Conservation (phyloP, 2,113 vertebrate genomes). For the Pagrus major region DNA sequence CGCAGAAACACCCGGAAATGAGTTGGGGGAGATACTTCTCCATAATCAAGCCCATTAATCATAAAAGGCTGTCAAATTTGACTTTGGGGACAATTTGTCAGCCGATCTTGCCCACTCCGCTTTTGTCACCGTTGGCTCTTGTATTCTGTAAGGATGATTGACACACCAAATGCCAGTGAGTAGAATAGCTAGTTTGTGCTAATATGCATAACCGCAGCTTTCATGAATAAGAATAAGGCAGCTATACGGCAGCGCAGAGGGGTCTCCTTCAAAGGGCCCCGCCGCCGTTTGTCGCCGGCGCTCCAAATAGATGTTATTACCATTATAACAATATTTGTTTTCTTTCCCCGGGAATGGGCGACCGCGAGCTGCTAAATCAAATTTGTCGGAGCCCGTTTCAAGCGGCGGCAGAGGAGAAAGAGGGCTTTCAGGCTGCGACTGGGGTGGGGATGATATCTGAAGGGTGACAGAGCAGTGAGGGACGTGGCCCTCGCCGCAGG, state of each 20-base stretch:
- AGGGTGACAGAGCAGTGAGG: slow-evolving; percentile 69
- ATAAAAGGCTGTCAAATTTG: slow-evolving; percentile 89
- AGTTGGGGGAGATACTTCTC: slow-evolving; percentile 82
- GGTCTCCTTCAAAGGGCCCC: slow-evolving; percentile 78
- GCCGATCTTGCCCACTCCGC: slow-evolving; percentile 76
- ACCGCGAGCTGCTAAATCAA: slow-evolving; percentile 83
- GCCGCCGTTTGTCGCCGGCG: slow-evolving; percentile 73
- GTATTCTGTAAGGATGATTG: slow-evolving; percentile 87
- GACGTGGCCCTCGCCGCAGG: slow-evolving; percentile 34
- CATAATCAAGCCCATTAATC: slow-evolving; percentile 89
- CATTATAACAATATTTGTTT: slow-evolving; percentile 90
- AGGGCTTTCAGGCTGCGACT: slow-evolving; percentile 63
- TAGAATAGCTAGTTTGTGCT: slow-evolving; percentile 86
- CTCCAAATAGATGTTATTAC: slow-evolving; percentile 88
- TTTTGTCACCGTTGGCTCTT: slow-evolving; percentile 82
- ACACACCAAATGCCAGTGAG: slow-evolving; percentile 82
- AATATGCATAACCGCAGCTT: slow-evolving; percentile 86
- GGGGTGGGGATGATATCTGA: slow-evolving; percentile 61
- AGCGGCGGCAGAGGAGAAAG: slow-evolving; percentile 60
- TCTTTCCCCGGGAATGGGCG: slow-evolving; percentile 75
- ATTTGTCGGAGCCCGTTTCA: slow-evolving; percentile 83
- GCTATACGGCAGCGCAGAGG: slow-evolving; percentile 62
- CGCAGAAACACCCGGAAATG: slow-evolving; percentile 80
- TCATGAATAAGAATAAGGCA: slow-evolving; percentile 89
- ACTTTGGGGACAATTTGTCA: slow-evolving; percentile 91